Percentiles rank a stretch among this genome's conserved stretches.
Evolutionary conservation across 30 jellyfish, hydroid and myxozoan genomes (phyloP).

Genomic region (Aurelia aurita): DNA sequence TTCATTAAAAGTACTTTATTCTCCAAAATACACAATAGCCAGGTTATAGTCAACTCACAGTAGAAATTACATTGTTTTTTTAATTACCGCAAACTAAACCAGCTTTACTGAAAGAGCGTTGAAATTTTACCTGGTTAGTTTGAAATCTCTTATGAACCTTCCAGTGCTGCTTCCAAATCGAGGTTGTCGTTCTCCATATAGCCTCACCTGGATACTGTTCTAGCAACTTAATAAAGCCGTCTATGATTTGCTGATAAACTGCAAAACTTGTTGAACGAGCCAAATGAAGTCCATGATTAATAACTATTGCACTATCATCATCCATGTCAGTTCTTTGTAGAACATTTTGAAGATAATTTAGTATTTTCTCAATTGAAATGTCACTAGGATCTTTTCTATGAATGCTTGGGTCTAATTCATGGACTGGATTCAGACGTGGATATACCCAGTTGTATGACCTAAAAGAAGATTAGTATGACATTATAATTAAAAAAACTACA

Average conservation of each 20-base stretch:
- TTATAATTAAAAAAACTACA: too few relatives aligned
- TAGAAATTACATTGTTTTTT: too few relatives aligned
- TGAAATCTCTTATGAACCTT: slow-evolving; percentile 92
- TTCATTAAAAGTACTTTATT: too few relatives aligned
- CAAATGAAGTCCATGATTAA: slow-evolving; percentile 89
- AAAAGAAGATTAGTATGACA: background rate
- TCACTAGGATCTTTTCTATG: slow-evolving; percentile 79
- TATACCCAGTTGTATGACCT: slow-evolving; percentile 95
- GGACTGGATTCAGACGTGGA: slow-evolving; percentile 84
- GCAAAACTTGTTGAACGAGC: slow-evolving; percentile 89
- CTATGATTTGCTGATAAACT: slow-evolving; percentile 56
- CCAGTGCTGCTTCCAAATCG: slow-evolving; percentile 78
- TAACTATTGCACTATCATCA: slow-evolving; percentile 71
- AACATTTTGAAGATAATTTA: slow-evolving; percentile 22
- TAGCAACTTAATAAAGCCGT: slow-evolving; percentile 44
- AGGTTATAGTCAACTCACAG: too few relatives aligned
- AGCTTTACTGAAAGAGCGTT: too few relatives aligned
- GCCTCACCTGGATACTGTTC: slow-evolving; percentile 56
- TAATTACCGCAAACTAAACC: too few relatives aligned
- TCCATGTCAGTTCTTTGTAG: slow-evolving; percentile 44
- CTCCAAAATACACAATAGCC: too few relatives aligned
- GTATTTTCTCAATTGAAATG: slow-evolving; percentile 66
- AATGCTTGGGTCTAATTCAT: slow-evolving; percentile 78
- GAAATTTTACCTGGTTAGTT: slow-evolving; percentile 86
- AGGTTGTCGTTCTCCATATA: slow-evolving; percentile 90